Conservation (phyloP, 2,797 vertebrate species). For the Chanos chanos region DNA sequence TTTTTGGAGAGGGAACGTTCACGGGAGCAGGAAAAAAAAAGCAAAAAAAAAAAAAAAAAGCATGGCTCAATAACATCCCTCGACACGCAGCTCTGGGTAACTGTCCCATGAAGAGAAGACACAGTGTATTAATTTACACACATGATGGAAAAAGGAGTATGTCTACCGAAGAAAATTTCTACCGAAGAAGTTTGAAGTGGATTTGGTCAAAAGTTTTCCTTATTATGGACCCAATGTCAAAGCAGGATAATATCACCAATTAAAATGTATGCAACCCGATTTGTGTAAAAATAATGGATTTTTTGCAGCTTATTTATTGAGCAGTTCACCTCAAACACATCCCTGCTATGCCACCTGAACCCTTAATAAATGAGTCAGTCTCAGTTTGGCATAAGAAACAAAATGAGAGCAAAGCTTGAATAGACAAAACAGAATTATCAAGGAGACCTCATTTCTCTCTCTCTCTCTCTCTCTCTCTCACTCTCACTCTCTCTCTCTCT, state of each 20-base stretch:
- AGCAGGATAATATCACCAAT: constrained; percentile 21
- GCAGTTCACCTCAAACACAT: constrained; percentile 22
- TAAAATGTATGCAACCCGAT: constrained; percentile 35
- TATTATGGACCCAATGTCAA: constrained; percentile 35
- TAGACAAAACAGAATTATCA: no score
- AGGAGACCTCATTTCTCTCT: no score
- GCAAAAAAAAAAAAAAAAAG: no score
- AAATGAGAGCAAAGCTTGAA: no score
- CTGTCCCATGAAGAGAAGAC: no score
- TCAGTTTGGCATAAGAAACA: constrained; percentile 8
- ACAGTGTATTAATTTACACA: no score
- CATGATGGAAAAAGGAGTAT: no score
- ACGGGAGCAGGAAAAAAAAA: not conserved
- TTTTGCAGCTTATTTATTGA: constrained; percentile 12
- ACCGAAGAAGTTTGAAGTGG: no score
- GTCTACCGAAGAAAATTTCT: no score
- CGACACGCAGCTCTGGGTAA: not conserved
- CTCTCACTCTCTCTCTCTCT: no score
- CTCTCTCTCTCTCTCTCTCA: no score
- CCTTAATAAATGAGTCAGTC: constrained; percentile 24
- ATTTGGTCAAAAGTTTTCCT: no score
- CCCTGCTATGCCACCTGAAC: constrained; percentile 30
- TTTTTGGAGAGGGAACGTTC: constrained; percentile 14
- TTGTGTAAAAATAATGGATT: constrained; percentile 35
- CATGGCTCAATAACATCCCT: constrained; percentile 15